Evolutionary conservation across 2,113 vertebrate genomes (phyloP).

Genomic region (Odocoileus hemionus): DNA sequence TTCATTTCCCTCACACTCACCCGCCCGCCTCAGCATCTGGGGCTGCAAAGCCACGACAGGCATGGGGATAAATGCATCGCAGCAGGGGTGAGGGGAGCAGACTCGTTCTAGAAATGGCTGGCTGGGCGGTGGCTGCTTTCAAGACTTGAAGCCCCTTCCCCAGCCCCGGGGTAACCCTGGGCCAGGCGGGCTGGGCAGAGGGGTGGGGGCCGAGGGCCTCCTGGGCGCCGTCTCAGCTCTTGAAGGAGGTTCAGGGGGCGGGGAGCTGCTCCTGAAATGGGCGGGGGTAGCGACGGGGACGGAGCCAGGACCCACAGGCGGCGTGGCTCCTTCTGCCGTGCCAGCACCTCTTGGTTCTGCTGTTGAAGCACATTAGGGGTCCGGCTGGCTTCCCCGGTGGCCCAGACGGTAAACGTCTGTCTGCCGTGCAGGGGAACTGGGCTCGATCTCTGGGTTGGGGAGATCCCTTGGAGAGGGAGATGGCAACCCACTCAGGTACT

Average conservation of each 20-base stretch:
- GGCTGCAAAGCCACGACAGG: background rate
- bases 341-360: background rate
- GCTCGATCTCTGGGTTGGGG: background rate
- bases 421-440: too few relatives aligned
- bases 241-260: background rate
- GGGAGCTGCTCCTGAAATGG: background rate
- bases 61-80: fast-evolving
- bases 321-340: background rate
- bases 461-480: background rate
- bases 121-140: background rate
- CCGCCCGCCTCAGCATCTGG: background rate
- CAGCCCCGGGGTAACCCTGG: background rate
- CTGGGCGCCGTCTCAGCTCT: fast-evolving
- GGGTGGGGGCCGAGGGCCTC: background rate
- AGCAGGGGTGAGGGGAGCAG: background rate
- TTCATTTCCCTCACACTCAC: background rate
- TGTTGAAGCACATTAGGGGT: background rate
- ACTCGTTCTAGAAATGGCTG: background rate
- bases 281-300: fast-evolving
- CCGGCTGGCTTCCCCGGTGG: background rate
- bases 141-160: background rate
- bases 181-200: background rate
- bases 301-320: too few relatives aligned
- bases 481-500: background rate
- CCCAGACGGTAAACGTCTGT: background rate